A percentile compares a stretch with the other conserved stretches of the same genome.
These are phyloP conservation scores for Okamejei kenojei DNA, from an alignment of 2,797 vertebrate genomes.

Conservation along the genomic window DNA sequence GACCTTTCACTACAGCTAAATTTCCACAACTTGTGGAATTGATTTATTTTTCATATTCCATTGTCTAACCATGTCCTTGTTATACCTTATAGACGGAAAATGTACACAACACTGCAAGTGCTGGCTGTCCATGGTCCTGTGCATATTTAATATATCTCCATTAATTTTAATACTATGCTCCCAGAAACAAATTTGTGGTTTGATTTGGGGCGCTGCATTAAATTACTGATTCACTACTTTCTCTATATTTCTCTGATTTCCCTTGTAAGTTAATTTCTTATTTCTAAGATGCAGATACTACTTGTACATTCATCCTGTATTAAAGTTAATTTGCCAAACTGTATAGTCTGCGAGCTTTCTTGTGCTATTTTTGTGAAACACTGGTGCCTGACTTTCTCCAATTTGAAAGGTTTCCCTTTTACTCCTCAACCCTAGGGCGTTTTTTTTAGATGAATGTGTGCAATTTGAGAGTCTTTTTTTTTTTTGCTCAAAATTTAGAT, in stretches of 20 bases:
- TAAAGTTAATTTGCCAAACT: neutral
- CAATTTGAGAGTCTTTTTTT: neutral
- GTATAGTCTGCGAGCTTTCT: neutral
- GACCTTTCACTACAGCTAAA: neutral
- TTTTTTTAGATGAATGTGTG: neutral
- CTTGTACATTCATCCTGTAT: neutral
- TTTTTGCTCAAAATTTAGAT: conserved; percentile 1
- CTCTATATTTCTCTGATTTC: neutral
- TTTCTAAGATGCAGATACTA: neutral
- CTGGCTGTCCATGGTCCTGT: neutral
- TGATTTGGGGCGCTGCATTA: neutral
- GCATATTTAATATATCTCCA: neutral
- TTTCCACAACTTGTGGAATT: neutral
- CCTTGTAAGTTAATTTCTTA: neutral
- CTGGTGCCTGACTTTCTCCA: neutral
- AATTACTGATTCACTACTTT: neutral
- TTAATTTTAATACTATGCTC: neutral
- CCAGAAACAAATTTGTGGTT: neutral
- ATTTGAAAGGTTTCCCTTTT: neutral
- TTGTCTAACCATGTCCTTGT: neutral
- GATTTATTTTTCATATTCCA: neutral
- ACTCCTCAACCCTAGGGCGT: too few species aligned
- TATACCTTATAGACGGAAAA: neutral
- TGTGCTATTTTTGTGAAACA: neutral
- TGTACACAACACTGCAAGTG: neutral